Conservation (phyloP, 2,113 vertebrate genomes). For the Motacilla alba region DNA sequence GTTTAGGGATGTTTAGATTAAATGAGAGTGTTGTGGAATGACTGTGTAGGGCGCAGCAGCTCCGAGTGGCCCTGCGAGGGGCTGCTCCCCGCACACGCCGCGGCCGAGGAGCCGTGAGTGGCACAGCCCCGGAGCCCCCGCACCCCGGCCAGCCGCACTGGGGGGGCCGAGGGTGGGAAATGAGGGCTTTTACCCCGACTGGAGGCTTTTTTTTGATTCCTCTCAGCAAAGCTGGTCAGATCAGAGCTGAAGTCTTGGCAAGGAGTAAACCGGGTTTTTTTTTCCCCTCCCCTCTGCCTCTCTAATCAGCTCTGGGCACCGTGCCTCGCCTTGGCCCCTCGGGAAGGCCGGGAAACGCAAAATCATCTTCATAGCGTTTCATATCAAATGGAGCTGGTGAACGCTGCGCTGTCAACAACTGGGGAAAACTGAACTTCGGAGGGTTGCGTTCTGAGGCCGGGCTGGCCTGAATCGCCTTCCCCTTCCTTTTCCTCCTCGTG, state of each 20-base stretch:
- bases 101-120: neutral
- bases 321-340: neutral
- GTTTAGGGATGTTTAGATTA: constrained; percentile 55
- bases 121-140: neutral
- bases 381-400: neutral
- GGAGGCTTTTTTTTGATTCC: neutral
- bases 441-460: neutral
- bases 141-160: neutral
- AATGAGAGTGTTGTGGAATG: constrained; percentile 37
- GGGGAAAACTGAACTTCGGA: neutral
- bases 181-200: neutral
- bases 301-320: constrained; percentile 2
- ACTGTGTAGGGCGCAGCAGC: constrained; percentile 8
- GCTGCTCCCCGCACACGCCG: neutral
- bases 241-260: constrained; percentile 33
- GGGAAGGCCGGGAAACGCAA: neutral
- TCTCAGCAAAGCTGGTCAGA: neutral
- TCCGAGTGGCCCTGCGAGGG: neutral
- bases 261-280: neutral
- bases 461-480: neutral
- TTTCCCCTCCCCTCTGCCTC: too few relatives aligned
- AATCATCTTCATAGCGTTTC: neutral
- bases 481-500: neutral
- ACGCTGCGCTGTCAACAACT: neutral
- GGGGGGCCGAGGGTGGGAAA: neutral